phyloP scores from a whole-genome alignment of 1,140 invertebrate species.

The Probaryconus sp. region DNA sequence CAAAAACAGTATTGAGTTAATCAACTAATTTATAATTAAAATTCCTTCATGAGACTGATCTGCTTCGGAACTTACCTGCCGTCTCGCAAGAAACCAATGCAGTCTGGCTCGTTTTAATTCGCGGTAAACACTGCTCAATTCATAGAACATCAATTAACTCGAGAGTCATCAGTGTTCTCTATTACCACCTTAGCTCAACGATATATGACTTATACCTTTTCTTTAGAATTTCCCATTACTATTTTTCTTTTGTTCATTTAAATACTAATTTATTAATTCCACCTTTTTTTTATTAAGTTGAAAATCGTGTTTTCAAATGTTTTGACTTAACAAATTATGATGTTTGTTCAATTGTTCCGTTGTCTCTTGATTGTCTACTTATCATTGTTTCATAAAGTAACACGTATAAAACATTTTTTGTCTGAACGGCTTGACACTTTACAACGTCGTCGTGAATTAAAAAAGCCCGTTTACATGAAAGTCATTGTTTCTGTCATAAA shows the following conservation, averaged over 20 bases:
- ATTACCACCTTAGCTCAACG: constrained; percentile 23
- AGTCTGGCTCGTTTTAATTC: constrained; percentile 71
- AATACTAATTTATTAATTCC: constrained; percentile 16
- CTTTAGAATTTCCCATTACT: constrained; percentile 7
- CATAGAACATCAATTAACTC: constrained; percentile 78
- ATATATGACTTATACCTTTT: constrained; percentile 5
- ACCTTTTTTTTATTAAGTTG: no score
- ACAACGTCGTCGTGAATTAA: no score
- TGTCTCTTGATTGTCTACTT: no score
- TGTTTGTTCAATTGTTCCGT: no score
- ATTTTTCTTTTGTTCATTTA: background rate
- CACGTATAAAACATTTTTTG: no score
- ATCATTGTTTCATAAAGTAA: no score
- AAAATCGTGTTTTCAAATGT: no score
- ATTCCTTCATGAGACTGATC: constrained; percentile 72
- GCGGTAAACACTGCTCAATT: constrained; percentile 75
- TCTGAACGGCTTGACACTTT: no score
- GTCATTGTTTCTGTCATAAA: no score
- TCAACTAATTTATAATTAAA: constrained; percentile 80
- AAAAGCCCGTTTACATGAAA: no score
- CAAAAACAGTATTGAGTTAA: constrained; percentile 80
- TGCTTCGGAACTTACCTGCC: constrained; percentile 52
- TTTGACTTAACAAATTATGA: no score
- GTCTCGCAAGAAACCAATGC: constrained; percentile 70
- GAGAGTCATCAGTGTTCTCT: constrained; percentile 63